Evolutionary conservation across 2,888 invertebrate species (phyloP).

Genomic region (Aleiodes leptofemur): DNA sequence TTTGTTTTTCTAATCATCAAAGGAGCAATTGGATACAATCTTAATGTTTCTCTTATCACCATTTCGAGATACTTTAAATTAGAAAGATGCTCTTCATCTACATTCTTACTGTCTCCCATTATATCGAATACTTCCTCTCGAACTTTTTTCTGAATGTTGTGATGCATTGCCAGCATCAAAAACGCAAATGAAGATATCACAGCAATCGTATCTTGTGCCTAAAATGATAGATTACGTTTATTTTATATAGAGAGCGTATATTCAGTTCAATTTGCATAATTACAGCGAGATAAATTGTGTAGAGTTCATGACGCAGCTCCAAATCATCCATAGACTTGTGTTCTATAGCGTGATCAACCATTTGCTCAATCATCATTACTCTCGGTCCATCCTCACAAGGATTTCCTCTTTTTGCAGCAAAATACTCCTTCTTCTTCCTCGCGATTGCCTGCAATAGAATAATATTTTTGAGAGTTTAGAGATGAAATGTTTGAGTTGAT

Average conservation of each 20-base stretch:
- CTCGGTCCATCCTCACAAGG: not conserved
- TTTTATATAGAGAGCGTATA: not conserved
- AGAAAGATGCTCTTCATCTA: not conserved
- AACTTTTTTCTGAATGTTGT: conserved; percentile 53
- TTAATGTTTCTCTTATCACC: conserved; percentile 56
- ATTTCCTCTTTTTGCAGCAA: conserved; percentile 37
- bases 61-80: conserved; percentile 55
- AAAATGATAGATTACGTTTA: conserved; percentile 21
- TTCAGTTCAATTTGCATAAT: not conserved
- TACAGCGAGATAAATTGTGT: conserved; percentile 58
- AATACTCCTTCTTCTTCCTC: conserved; percentile 42
- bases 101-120: conserved; percentile 33
- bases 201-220: conserved; percentile 58
- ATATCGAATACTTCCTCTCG: conserved; percentile 51
- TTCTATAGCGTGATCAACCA: conserved; percentile 43
- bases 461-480: not conserved
- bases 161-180: conserved; percentile 56
- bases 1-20: conserved; percentile 51
- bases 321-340: conserved; percentile 48
- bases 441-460: conserved; percentile 27
- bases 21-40: conserved; percentile 58
- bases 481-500: not conserved
- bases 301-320: conserved; percentile 58
- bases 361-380: conserved; percentile 51
- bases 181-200: conserved; percentile 52